Evolutionary conservation across 2,113 vertebrate genomes (phyloP).

Genomic region (Kryptolebias marmoratus): DNA sequence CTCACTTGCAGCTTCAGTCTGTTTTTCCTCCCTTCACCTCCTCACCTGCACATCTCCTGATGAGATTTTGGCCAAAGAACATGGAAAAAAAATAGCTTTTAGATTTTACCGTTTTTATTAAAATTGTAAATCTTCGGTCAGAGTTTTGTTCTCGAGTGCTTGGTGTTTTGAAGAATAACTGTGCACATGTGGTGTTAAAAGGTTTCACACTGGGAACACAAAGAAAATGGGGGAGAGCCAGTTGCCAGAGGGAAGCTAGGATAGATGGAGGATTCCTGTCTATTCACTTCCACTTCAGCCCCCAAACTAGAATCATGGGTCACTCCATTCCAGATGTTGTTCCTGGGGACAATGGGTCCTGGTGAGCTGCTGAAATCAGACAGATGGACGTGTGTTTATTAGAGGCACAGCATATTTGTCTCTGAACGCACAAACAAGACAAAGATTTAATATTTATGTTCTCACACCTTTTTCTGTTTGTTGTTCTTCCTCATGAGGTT

Average conservation of each 20-base stretch:
- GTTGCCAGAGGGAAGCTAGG: slow-evolving; percentile 20
- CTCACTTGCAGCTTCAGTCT: slow-evolving; percentile 40
- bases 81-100: slow-evolving; percentile 20
- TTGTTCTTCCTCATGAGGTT: neutral
- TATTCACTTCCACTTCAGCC: slow-evolving; percentile 40
- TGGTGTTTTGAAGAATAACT: neutral
- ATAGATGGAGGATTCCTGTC: slow-evolving; percentile 29
- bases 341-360: slow-evolving; percentile 28
- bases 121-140: too few species aligned
- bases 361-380: slow-evolving; percentile 26
- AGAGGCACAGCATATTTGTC: slow-evolving; percentile 50
- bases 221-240: neutral
- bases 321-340: slow-evolving; percentile 78
- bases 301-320: slow-evolving; percentile 58
- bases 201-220: neutral
- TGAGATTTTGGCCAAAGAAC: slow-evolving; percentile 28
- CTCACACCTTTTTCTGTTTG: neutral
- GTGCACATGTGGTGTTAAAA: neutral
- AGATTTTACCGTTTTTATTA: too few species aligned
- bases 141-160: neutral
- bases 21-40: slow-evolving; percentile 52
- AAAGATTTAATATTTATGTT: neutral
- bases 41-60: slow-evolving; percentile 46
- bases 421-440: slow-evolving; percentile 29
- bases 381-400: slow-evolving; percentile 35